Evolutionary conservation across 2,797 vertebrate genomes (phyloP).

Genomic region (Darevskia mixta): DNA sequence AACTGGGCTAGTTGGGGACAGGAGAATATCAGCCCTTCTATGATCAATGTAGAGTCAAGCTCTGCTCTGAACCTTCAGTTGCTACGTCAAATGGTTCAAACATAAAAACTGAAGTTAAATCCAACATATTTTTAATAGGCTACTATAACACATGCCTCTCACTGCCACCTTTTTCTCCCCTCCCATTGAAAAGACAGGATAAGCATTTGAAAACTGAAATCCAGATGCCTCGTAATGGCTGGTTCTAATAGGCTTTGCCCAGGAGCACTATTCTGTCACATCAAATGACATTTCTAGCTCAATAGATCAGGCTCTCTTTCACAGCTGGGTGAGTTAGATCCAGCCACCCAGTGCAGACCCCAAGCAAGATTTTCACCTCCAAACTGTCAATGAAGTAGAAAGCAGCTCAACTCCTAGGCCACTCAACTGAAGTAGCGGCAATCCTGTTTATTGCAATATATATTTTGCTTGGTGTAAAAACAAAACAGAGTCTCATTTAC

Average conservation of each 20-base stretch:
- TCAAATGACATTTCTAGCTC: background rate
- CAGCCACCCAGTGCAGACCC: background rate
- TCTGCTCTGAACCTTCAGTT: background rate
- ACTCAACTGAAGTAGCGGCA: background rate
- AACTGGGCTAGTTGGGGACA: background rate
- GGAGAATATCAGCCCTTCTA: background rate
- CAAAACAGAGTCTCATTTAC: background rate
- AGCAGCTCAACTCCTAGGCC: background rate
- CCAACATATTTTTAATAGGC: background rate
- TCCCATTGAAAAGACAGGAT: background rate
- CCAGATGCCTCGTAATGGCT: background rate
- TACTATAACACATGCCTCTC: too few species aligned
- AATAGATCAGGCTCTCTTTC: background rate
- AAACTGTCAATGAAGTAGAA: background rate
- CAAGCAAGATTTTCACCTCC: background rate
- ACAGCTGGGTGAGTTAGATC: background rate
- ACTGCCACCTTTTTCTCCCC: too few species aligned
- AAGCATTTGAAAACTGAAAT: background rate
- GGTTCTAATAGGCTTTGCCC: background rate
- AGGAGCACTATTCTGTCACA: background rate
- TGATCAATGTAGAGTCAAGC: background rate
- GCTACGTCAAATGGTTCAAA: background rate
- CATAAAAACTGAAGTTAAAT: background rate
- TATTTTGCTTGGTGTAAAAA: background rate
- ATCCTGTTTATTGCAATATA: background rate